These are phyloP conservation scores for Trisateles emortualis DNA, from an alignment of 2,888 invertebrate species.

Conservation along the genomic window DNA sequence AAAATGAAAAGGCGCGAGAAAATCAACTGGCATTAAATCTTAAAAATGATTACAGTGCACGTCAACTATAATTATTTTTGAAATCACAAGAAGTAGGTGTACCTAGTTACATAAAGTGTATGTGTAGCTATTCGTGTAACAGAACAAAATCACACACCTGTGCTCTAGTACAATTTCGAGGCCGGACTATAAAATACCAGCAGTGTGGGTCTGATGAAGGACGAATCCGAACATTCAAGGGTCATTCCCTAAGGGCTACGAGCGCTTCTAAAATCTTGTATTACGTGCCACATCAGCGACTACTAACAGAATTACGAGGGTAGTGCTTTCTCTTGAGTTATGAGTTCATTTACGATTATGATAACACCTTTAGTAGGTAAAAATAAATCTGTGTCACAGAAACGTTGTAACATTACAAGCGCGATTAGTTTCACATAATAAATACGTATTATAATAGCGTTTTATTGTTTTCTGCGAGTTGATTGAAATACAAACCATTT, in stretches of 20 bases:
- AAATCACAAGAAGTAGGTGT: too few species aligned
- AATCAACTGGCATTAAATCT: too few species aligned
- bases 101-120: neutral
- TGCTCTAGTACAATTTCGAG: slow-evolving; percentile 61
- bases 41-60: too few species aligned
- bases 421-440: neutral
- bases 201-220: slow-evolving; percentile 70
- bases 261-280: slow-evolving; percentile 69
- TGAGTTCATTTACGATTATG: slow-evolving; percentile 70
- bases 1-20: neutral
- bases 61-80: too few species aligned
- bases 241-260: slow-evolving; percentile 65
- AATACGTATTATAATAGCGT: neutral
- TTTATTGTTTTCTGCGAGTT: neutral
- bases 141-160: slow-evolving; percentile 59
- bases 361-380: slow-evolving; percentile 48
- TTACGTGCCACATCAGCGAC: slow-evolving; percentile 74
- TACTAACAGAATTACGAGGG: slow-evolving; percentile 71
- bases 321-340: slow-evolving; percentile 69
- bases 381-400: slow-evolving; percentile 18
- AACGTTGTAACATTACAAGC: neutral
- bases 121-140: slow-evolving; percentile 11
- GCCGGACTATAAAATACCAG: slow-evolving; percentile 68
- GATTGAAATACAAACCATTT: neutral
- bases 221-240: slow-evolving; percentile 70